Evolutionary conservation across 2,113 vertebrate genomes (phyloP), one percentile per base, ranked within the genome.

Genomic region (Meriones unguiculatus): DNA sequence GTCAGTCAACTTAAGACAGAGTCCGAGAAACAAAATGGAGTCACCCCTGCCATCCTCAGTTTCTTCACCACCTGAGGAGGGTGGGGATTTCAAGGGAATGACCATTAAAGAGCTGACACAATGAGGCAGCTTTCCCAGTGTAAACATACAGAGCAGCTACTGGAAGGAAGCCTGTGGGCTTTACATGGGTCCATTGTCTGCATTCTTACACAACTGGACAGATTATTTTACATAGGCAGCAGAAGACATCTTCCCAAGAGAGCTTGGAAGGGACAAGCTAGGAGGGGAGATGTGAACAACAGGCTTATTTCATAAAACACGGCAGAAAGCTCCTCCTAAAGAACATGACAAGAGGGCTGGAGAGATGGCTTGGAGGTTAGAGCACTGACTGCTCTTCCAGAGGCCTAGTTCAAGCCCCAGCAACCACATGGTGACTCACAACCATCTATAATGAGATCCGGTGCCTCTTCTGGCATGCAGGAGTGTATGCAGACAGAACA

Each of bases 151-250:
- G 41, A 91, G 38, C 25, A 35, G 62, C 59, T 41, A 30, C 38
- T 96, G 96, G 95, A 89, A 72, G 64, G 76, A 90, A 30, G 94
- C 95, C 97, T 94, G 32, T 0, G 3, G 13, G 17, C 59, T 90
- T 94, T 87, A 81, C 96, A 96, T 38, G 90, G 95, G 70, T 32
- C 88, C 46, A 94, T 95, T 98, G 95, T 98, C 91, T 97, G 52
- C 72, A 80, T n/a, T 75, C 93, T 97, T 91, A 89, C 0, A 35
- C 90, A 97, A 97, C 88, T 69, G 15, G 59, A 70, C 0, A 2
- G 92, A 97, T 72, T 90, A 57, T 72, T 65, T 85, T 65, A 28
- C 35, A 41, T 57, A 15, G 25, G n/a, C 32, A 62, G 50, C 73
- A 69, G 30, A 95, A 62, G 67, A 91, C 89, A 76, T 65, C 32